Evolutionary conservation across 2,888 invertebrate species (phyloP).

Genomic region (Aporophyla nigra): DNA sequence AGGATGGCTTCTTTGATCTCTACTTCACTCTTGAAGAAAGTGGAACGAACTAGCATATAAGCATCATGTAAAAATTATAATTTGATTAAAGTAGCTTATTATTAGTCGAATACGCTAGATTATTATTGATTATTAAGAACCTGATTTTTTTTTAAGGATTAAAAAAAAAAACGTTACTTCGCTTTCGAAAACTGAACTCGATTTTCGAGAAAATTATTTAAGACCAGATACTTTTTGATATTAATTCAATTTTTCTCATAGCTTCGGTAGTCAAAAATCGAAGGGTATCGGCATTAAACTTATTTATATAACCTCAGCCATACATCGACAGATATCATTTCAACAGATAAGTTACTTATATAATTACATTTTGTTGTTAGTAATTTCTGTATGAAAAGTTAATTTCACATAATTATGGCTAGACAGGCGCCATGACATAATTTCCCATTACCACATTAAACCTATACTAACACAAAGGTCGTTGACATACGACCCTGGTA

Average conservation of each 20-base stretch:
- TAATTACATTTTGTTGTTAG: background rate
- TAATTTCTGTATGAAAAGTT: background rate
- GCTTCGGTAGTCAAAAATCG: background rate
- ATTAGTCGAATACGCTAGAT: too few relatives aligned
- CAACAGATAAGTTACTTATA: background rate
- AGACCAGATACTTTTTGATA: background rate
- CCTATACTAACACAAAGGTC: constrained; percentile 13
- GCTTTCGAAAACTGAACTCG: background rate
- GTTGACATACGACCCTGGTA: constrained; percentile 35
- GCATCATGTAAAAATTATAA: too few relatives aligned
- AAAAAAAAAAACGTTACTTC: too few relatives aligned
- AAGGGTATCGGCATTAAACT: background rate
- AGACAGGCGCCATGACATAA: constrained; percentile 43
- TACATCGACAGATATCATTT: background rate
- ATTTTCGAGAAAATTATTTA: too few relatives aligned
- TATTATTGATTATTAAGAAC: too few relatives aligned
- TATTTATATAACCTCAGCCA: background rate
- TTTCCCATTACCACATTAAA: constrained; percentile 6
- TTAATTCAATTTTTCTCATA: too few relatives aligned
- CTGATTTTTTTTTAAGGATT: too few relatives aligned
- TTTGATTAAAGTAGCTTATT: too few relatives aligned
- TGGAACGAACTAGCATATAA: too few relatives aligned
- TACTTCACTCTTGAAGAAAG: too few relatives aligned
- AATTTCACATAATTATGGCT: constrained; percentile 43
- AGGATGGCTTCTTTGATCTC: background rate